These are phyloP conservation scores for Lepidurus packardi DNA, from an alignment of 1,140 invertebrate species.

Conservation along the genomic window DNA sequence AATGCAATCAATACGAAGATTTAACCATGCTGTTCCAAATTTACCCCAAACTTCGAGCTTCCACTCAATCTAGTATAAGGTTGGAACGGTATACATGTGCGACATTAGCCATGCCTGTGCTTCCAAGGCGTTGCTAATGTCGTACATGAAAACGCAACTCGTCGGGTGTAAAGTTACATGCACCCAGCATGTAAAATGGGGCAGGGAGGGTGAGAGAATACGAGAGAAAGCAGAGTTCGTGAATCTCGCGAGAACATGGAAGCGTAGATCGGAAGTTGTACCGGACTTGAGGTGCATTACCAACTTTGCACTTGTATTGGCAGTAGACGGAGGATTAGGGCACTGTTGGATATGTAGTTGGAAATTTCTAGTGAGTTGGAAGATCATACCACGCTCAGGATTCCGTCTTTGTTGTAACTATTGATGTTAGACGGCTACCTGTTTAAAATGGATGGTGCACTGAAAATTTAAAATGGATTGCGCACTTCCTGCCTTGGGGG, in stretches of 20 bases:
- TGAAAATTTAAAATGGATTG: background rate
- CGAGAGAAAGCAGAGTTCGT: background rate
- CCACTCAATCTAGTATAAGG: too few relatives aligned
- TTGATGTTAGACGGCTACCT: background rate
- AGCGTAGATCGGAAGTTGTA: background rate
- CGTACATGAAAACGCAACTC: too few relatives aligned
- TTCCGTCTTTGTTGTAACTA: background rate
- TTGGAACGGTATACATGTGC: too few relatives aligned
- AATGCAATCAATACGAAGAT: too few relatives aligned
- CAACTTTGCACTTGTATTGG: conserved; percentile 1
- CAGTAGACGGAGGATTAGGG: background rate
- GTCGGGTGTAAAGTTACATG: background rate
- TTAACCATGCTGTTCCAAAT: too few relatives aligned
- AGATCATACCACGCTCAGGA: background rate
- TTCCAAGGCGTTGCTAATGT: too few relatives aligned
- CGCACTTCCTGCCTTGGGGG: too few relatives aligned
- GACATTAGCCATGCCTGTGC: too few relatives aligned
- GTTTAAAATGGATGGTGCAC: too few relatives aligned
- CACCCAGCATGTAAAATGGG: background rate
- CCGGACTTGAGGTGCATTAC: conserved; percentile 12
- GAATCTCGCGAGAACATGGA: background rate
- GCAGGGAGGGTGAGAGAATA: background rate
- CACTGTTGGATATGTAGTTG: background rate
- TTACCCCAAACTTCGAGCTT: too few relatives aligned
- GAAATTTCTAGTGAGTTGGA: background rate